These are phyloP conservation scores for Rhagophthalmus giganteus DNA, from an alignment of 2,888 invertebrate species.

Conservation along the genomic window DNA sequence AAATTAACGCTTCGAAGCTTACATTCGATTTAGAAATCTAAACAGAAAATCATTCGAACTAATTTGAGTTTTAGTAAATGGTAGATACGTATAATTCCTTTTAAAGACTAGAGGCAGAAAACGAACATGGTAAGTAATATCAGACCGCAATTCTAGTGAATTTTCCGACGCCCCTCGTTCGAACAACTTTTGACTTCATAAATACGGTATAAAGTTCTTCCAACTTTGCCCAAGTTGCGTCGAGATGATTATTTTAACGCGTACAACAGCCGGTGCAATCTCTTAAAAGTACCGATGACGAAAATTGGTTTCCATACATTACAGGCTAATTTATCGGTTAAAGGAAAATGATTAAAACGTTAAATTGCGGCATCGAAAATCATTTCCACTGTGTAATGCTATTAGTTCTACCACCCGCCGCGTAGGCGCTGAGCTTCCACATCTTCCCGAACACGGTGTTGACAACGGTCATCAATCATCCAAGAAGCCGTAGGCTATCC, in stretches of 20 bases:
- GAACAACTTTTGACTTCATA: conserved; percentile 47
- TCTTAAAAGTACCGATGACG: conserved; percentile 37
- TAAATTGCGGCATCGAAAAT: conserved; percentile 4
- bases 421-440: conserved; percentile 49
- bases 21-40: no score
- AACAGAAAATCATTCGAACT: no score
- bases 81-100: conserved; percentile 1
- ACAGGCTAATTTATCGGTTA: neutral
- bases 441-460: conserved; percentile 54
- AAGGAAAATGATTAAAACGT: neutral
- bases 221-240: conserved; percentile 45
- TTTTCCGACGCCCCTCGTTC: conserved; percentile 37
- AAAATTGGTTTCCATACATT: neutral
- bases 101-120: conserved; percentile 20
- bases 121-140: conserved; percentile 32
- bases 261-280: conserved; percentile 44
- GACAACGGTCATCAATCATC: conserved; percentile 55
- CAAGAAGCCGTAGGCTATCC: conserved; percentile 46
- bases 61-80: conserved; percentile 14
- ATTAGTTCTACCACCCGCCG: conserved; percentile 53
- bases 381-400: conserved; percentile 43
- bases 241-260: conserved; percentile 49
- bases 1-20: no score
- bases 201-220: conserved; percentile 47
- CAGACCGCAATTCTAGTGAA: conserved; percentile 39